Evolutionary conservation across 2,888 invertebrate species (phyloP), one percentile per base, ranked within the genome.

Genomic region (Drosophila formosana): DNA sequence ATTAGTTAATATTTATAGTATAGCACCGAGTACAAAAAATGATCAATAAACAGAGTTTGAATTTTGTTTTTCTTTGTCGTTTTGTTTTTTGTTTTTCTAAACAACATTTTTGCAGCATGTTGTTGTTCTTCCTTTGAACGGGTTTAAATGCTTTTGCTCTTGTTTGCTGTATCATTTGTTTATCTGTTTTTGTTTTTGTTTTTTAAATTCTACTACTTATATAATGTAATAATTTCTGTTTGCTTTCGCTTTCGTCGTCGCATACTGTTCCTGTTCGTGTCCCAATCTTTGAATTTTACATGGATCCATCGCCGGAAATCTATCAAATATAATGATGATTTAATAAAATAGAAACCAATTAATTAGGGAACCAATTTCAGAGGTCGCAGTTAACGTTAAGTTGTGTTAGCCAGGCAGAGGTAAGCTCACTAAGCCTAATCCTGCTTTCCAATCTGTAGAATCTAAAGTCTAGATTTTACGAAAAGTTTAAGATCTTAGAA

Each of bases 1-100:
- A 88, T 78, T 87, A 88, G 82, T 84, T 80, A 66, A 83, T 86
- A 84, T 87, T 82, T 91, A 91, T 91, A 90, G 90, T 91, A 91
- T 91, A 91, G 91, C 91, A 91, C 91, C 91, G 89, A 91, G 90
- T 91, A 91, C 87, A 91, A 91, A 90, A 90, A 89, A 89, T 85
- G 79, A 87, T 80, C 75, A 81, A 73, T 80, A 81, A 88, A 87
- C 81, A 88, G 81, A 80, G 83, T 86, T 88, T 72, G 68, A 81
- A 82, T 79, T 80, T 83, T 66, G 68, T 74, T 72, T 68, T 41
- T 30, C 18, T 65, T n/a, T 37, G 32, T 51, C 45, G 23, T 39
- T 60, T 26, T 39, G 37, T 25, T 37, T 55, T 6, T 23, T 23
- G 39, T 47, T 32, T 5, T 66, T 32, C n/a, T 45, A n/a, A 67